Evolutionary conservation across 1,140 invertebrate species (phyloP), one percentile per base, ranked within the genome.

Genomic region (Brachionus angularis): DNA sequence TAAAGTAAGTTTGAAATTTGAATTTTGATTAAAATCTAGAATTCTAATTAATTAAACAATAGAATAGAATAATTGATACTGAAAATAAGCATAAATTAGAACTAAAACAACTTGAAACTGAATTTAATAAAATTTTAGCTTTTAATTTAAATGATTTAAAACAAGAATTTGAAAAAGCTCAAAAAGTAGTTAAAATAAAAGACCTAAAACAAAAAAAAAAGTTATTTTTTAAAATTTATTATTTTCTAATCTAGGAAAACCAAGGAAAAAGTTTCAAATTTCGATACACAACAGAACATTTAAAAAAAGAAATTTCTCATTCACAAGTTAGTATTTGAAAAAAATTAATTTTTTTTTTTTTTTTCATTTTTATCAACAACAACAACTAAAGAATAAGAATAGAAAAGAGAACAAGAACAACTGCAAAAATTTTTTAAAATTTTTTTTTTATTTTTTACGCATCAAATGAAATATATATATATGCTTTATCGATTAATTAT

Each of bases 141-240:
- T 23, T 12, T 25, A 58, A 58, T 23, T 42, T 58, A 39, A 1
- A 23, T 10, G 36, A 25, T 58, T 58, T 58, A 27, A 58, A 58
- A 58, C 10, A 58, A 10, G 33, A 58, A 58, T 39, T 58, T 23
- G 33, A 58, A 58, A 58, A 39, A 39, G 39, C 34, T 42, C 53
- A 58, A 58, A 58, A 58, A 58, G 53, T 58, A 55, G n/a, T 53
- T 34, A 3, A n/a, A n/a, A n/a, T n/a, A n/a, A n/a, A n/a, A n/a
- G n/a, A n/a, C n/a, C n/a, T n/a, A n/a, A n/a, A n/a, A n/a, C n/a
- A n/a, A n/a, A n/a, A n/a, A n/a, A n/a, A n/a, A n/a, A n/a, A n/a
- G n/a, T n/a, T n/a, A n/a, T n/a, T n/a, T n/a, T n/a, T n/a, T n/a
- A n/a, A n/a, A n/a, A n/a, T n/a, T n/a, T n/a, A n/a, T 1, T 29